A percentile compares a stretch with the other conserved stretches of the same genome.
phyloP scores from a whole-genome alignment of 1,140 invertebrate species.

The Aphelenchoides fujianensis region DNA sequence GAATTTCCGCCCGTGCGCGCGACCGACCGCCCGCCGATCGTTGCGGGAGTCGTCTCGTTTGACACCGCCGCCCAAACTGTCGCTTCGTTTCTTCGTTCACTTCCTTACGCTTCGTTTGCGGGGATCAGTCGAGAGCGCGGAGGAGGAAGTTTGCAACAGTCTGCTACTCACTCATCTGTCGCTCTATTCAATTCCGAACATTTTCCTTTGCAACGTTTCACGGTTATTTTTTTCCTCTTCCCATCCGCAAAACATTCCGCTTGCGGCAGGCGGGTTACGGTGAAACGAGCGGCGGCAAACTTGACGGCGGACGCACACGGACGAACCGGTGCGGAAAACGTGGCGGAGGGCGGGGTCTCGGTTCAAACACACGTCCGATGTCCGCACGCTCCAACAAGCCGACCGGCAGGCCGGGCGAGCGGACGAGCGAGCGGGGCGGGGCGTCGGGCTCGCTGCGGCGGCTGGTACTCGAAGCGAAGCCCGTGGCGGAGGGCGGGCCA shows the following conservation, averaged over 20 bases:
- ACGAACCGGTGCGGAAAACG: neutral
- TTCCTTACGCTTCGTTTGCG: too few species aligned
- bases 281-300: neutral
- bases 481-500: neutral
- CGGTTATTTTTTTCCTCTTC: too few species aligned
- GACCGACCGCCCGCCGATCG: neutral
- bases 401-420: neutral
- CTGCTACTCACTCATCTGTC: too few species aligned
- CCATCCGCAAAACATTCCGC: neutral
- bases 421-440: neutral
- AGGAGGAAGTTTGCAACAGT: too few species aligned
- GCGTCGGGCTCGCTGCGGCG: neutral
- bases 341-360: neutral
- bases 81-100: neutral
- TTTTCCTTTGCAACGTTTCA: neutral
- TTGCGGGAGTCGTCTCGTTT: conserved; percentile 4
- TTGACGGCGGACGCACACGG: neutral
- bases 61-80: neutral
- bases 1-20: neutral
- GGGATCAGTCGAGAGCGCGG: too few species aligned
- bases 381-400: too few species aligned
- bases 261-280: neutral
- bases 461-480: too few species aligned
- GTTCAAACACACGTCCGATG: conserved; percentile 1
- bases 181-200: neutral